Conservation (phyloP, 2,113 vertebrate species). For the Mungos mungo region DNA sequence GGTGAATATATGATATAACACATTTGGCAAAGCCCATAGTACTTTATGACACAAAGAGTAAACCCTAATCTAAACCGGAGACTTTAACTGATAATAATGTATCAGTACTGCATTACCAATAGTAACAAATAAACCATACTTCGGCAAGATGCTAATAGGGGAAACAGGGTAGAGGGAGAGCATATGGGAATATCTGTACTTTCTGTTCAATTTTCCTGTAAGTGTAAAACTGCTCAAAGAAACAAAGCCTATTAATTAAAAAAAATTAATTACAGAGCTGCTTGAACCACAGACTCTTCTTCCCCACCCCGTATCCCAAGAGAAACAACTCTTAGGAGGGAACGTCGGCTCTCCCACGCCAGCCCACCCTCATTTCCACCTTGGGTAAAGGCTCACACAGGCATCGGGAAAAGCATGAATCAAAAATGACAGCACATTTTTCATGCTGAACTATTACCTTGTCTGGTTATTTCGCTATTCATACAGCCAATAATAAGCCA, state of each 20-base stretch:
- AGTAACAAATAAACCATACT: neutral
- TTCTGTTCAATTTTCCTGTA: neutral
- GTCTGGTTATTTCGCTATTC: slow-evolving; percentile 82
- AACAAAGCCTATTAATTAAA: slow-evolving; percentile 6
- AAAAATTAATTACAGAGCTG: slow-evolving; percentile 20
- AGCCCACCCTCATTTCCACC: neutral
- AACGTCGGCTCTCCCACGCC: rapidly evolving
- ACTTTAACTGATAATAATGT: neutral
- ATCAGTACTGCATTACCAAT: neutral
- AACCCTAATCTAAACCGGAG: neutral
- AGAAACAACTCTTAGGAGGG: neutral
- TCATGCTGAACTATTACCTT: slow-evolving; percentile 77
- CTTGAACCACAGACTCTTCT: neutral
- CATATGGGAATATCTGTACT: neutral
- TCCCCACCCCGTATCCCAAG: neutral
- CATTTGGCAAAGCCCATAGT: neutral
- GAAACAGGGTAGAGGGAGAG: neutral
- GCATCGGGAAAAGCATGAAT: slow-evolving; percentile 70
- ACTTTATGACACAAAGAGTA: neutral
- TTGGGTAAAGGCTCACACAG: neutral
- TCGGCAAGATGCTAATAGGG: neutral
- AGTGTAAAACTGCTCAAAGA: neutral
- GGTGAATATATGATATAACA: neutral
- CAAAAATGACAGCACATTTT: slow-evolving; percentile 74
- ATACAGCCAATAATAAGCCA: slow-evolving; percentile 80